Base-by-base conservation (phyloP, 2,797 vertebrate genomes). In the Chromis chromis region DNA sequence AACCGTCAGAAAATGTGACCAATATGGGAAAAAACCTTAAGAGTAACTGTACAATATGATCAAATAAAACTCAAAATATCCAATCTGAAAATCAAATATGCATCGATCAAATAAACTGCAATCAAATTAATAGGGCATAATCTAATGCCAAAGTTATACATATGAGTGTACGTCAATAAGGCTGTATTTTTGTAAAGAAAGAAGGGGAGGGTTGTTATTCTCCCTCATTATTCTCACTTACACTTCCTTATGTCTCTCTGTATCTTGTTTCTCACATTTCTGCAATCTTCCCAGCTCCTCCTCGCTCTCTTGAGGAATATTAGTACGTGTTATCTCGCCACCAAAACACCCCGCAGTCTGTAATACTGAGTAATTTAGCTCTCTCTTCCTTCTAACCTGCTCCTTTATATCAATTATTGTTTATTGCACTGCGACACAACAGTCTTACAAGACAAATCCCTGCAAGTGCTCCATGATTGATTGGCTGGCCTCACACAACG, bases 361-460 rank as follows among this genome's bases (percentile, higher is more conserved):
- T 82, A 81, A 80, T 62, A 24, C 65, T 49, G 62, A 88, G 73
- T 78, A 70, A 88, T 87, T 69, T 40, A 69, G 36, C 58, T 67
- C 67, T 28, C 58, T 59, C 12, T 69, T 59, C 71, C 56, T 25
- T 64, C 78, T 59, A 73, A 79, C 75, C 53, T 50, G 36, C 80
- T 84, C 77, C 81, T 90, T 88, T 76, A 80, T 88, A 80, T 90
- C 86, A 82, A 81, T 89, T 83, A 85, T 65, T 67, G 44, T 81
- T 84, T 82, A 87, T 84, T 89, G 75, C 78, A 56, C 67, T 84
- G 81, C 27, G 8, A 86, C 87, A 81, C 55, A 55, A 65, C 39
- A 52, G 66, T 42, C 83, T 59, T 78, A 54, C 24, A 66, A 63
- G 78, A 87, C 59, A 81, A 77, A 79, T 71, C 60, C 61, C 70